Base-by-base conservation (phyloP, 1,140 invertebrate genomes). In the Temnothorax curvispinosus region DNA sequence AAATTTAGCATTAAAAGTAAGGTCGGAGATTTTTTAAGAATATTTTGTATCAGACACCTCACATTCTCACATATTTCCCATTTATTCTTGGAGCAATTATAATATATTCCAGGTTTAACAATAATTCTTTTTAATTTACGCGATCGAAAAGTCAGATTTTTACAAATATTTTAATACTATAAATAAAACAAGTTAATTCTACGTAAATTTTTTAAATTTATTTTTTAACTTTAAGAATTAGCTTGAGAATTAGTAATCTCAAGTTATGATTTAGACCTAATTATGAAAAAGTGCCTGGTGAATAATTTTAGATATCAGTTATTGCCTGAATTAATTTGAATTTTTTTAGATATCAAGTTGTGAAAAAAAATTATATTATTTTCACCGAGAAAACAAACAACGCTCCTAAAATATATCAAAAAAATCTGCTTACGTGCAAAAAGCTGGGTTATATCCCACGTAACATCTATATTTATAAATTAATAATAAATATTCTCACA, bases 401-500 rank as follows among this genome's bases (percentile, higher is more conserved):
- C 50, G 71, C 44, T 69, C 54, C 21, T 64, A 27, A 76, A 35
- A 15, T 87, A 44, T 9, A 62, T n/a, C 1, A 76, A 82, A 44
- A 44, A 38, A 69, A 13, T 15, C 18, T 27, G 27, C 1, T 27
- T 15, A 54, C 15, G 15, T 60, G 21, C n/a, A 7, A 7, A 67
- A 80, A n/a, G 15, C 15, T 1, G 7, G 6, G 0, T 2, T 5
- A 35, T 9, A 58, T 21, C 18, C 18, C 9, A 35, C 11, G 38
- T 32, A 47, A 71, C 6, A 50, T 56, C 47, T 81, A 60, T 3
- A 18, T 47, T 35, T 58, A 84, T 84, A 84, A 84, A 84, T 82
- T 74, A 82, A 72, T 27, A 81, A 81, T 84, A 84, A 84, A 84
- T 84, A 84, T 18, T 81, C 32, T 60, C 54, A 75, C n/a, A 32